Evolutionary conservation across 2,113 vertebrate species (phyloP).

Genomic region (Leptobrachium leishanense): DNA sequence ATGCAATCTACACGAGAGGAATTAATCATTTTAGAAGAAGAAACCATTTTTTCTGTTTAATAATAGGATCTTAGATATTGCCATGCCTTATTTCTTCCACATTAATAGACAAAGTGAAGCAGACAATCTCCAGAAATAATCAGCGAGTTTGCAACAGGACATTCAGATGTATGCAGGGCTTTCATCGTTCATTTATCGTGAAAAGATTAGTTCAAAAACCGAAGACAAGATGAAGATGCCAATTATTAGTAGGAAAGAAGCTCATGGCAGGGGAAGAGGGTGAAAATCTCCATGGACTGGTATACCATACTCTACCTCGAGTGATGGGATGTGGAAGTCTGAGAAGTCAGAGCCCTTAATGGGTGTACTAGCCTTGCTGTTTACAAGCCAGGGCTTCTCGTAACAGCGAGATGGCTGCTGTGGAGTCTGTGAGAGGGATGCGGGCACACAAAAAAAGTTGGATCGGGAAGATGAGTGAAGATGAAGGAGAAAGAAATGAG

Average conservation of each 20-base stretch:
- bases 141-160: not conserved
- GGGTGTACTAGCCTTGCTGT: conserved; percentile 93
- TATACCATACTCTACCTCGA: conserved; percentile 75
- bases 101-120: conserved; percentile 5
- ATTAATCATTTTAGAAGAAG: conserved; percentile 15
- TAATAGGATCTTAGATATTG: not conserved
- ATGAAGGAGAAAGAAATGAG: conserved; percentile 54
- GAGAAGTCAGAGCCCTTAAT: conserved; percentile 88
- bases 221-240: conserved; percentile 1
- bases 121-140: not conserved
- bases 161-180: not conserved
- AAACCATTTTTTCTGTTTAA: conserved; percentile 1
- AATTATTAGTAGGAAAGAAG: conserved; percentile 11
- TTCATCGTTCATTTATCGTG: conserved; percentile 1
- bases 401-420: conserved; percentile 92
- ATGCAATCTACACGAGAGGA: conserved; percentile 18
- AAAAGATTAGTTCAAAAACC: conserved; percentile 18
- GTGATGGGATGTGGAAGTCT: conserved; percentile 73
- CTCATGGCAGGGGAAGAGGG: conserved; percentile 2
- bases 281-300: not conserved
- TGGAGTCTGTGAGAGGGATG: conserved; percentile 84
- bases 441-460: conserved; percentile 46
- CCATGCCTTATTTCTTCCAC: not conserved
- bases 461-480: conserved; percentile 56
- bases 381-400: conserved; percentile 99